Base-by-base conservation (phyloP, 2,888 invertebrate species). In the Amblyteles armatorius region DNA sequence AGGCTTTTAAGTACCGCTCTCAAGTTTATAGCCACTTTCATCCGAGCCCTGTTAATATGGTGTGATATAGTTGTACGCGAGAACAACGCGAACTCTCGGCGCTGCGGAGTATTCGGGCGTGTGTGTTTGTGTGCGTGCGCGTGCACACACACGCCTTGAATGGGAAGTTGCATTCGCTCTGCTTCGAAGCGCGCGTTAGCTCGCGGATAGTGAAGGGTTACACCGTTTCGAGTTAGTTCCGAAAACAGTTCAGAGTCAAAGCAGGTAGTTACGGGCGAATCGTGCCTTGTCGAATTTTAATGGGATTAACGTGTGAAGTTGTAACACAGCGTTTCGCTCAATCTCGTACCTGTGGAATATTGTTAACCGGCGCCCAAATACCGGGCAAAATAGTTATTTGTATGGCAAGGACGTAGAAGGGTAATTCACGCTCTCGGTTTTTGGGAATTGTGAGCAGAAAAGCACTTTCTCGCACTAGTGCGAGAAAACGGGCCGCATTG, bases 31-130 rank as follows among this genome's bases (percentile, higher is more conserved):
- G 22, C 72, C 72, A 57, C 72, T 40, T 57, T 22, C 22, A 16
- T 72, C 36, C 72, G 55, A 57, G 11, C 36, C 36, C 72, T 36
- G 72, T 72, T 72, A 40, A 72, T 57, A 57, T 19, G 19, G 55
- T 40, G 55, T 55, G 57, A 72, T 55, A 36, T 33, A 72, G 9
- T 55, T 22, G 72, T 55, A 36, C 13, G 4, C 19, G 13, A 26
- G 33, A 52, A 72, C 69, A 69, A 50, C 26, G 69, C 48, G 48
- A 57, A 6, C 40, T 67, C 67, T 36, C 48, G 29, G 3, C 57
- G 22, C 13, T 65, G 69, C 48, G 7, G 69, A 50, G 50, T 26
- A 48, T 50, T 69, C 29, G 16, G 22, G 7, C 3, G 26, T 48
- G 29, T n/a, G 48, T 50, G 44, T 36, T 11, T 68, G 3, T 19